phyloP scores from a whole-genome alignment of 2,113 vertebrate genomes.

The Oenanthe melanoleuca region DNA sequence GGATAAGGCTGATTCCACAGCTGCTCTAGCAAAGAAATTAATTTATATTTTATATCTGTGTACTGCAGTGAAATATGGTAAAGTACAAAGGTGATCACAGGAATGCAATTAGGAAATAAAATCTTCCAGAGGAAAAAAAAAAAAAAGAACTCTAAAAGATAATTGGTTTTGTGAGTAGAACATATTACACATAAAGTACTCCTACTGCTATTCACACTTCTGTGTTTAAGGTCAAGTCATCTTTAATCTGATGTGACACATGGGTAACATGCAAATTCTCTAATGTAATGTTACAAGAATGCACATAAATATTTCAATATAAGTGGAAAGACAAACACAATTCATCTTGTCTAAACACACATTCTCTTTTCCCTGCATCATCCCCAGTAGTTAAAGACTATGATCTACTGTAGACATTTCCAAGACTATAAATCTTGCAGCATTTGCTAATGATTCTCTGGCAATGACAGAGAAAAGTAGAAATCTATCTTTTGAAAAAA shows the following conservation, averaged over 20 bases:
- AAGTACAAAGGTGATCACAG: not conserved
- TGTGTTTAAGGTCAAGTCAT: slow-evolving; percentile 38
- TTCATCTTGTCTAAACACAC: slow-evolving; percentile 59
- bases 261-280: slow-evolving; percentile 42
- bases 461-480: not conserved
- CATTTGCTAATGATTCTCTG: slow-evolving; percentile 17
- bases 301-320: slow-evolving; percentile 55
- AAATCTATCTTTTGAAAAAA: not conserved
- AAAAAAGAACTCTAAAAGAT: not conserved
- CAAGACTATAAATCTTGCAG: slow-evolving; percentile 61
- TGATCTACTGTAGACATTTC: slow-evolving; percentile 42
- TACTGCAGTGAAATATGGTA: not conserved
- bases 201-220: not conserved
- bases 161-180: not conserved
- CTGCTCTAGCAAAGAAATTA: not conserved
- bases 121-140: not conserved
- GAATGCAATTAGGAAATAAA: not conserved
- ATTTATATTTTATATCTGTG: not conserved
- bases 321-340: slow-evolving; percentile 50
- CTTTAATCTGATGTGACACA: not conserved
- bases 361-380: slow-evolving; percentile 30
- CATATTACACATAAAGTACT: not conserved
- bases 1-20: not conserved
- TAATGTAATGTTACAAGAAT: slow-evolving; percentile 28
- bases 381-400: slow-evolving; percentile 4